Percentiles rank a stretch among this genome's conserved stretches.
These are phyloP conservation scores for Acanthiza pusilla DNA, from an alignment of 2,797 vertebrate species.

Conservation along the genomic window DNA sequence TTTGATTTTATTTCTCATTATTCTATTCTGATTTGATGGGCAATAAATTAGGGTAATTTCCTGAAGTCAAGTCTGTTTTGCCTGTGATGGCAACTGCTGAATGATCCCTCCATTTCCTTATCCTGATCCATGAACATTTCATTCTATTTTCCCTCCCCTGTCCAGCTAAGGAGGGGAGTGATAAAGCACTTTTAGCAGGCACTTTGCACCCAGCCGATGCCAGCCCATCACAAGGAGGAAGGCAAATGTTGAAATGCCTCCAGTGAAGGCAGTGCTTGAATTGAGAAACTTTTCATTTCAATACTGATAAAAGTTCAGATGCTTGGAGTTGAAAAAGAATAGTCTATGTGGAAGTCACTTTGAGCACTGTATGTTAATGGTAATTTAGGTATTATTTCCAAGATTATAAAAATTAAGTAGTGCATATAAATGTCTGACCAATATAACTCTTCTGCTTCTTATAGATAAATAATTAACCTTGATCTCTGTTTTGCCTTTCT, in stretches of 20 bases:
- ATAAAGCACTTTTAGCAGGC: not conserved
- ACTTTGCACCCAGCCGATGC: not conserved
- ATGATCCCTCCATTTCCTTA: not conserved
- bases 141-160: not conserved
- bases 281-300: not conserved
- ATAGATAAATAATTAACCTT: not conserved
- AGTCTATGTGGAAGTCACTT: not conserved
- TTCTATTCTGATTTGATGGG: not conserved
- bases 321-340: not conserved
- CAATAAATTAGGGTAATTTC: not conserved
- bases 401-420: not conserved
- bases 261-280: not conserved
- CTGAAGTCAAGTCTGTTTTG: not conserved
- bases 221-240: not conserved
- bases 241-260: not conserved
- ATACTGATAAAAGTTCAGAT: not conserved
- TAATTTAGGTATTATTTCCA: not conserved
- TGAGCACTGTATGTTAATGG: not conserved
- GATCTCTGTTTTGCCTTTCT: not conserved
- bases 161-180: not conserved
- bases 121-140: not conserved
- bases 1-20: not conserved
- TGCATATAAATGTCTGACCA: not conserved
- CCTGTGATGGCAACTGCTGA: no score
- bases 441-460: not conserved